Evolutionary conservation across 2,888 invertebrate genomes (phyloP).

Genomic region (Eupithecia vulgata): DNA sequence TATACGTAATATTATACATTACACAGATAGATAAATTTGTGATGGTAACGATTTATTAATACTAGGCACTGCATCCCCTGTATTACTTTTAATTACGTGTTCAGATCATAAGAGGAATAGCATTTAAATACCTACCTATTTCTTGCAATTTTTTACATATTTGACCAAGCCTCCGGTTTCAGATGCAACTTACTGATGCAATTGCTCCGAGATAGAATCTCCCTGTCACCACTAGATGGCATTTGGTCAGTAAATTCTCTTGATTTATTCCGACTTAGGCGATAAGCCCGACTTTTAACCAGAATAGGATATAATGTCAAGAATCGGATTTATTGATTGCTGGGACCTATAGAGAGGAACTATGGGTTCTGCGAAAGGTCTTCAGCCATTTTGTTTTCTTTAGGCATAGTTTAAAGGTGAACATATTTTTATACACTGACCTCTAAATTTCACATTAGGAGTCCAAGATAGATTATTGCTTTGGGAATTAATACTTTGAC

Average conservation of each 20-base stretch:
- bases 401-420: no score
- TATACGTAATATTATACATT: no score
- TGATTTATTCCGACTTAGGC: conserved; percentile 31
- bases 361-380: not conserved
- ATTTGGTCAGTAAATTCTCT: conserved; percentile 35
- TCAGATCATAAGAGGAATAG: no score
- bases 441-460: no score
- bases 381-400: not conserved
- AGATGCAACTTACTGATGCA: not conserved
- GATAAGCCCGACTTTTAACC: conserved; percentile 39
- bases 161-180: not conserved
- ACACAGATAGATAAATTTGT: no score
- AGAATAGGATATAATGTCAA: conserved; percentile 38
- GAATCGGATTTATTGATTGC: conserved; percentile 25
- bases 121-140: not conserved
- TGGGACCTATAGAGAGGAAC: not conserved
- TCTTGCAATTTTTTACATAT: not conserved
- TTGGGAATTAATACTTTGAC: no score
- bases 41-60: no score
- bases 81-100: no score
- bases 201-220: conserved; percentile 58
- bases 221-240: conserved; percentile 59
- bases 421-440: no score
- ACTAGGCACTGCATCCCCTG: no score
- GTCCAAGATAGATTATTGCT: no score